Base-by-base conservation (phyloP, 2,888 invertebrate species). In the Plebejus melissa region DNA sequence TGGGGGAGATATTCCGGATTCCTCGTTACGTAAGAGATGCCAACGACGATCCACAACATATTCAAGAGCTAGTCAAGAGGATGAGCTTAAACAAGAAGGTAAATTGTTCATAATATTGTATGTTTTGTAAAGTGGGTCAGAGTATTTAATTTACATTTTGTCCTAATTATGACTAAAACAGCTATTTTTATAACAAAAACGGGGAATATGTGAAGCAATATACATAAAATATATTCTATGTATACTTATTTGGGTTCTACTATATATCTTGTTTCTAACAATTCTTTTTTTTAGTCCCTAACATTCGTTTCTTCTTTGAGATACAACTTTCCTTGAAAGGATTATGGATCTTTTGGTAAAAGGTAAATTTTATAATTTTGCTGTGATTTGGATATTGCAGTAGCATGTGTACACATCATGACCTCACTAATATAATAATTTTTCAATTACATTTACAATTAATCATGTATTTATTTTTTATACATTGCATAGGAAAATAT, bases 11-110 rank as follows among this genome's bases (percentile, higher is more conserved):
- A 1, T 97, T 97, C 82, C 94, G 95, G 79, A 96, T 99, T 76
- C 97, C 98, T 0, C 94, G 96, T 75, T 98, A 98, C 88, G 98
- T 98, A 2, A 94, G 95, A 76, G 97, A 98, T 80, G 96, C 96
- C 28, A 98, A 97, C 82, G 95, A 96, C 80, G 96, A 97, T 82
- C 96, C 95, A 0, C 90, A 94, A 69, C 96, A 96, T 82, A 90
- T 97, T 79, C 93, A 94, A 74, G 94, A 95, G 76, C 95, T 97
- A 78, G 92, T 95, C 36, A 89, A 90, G 28, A 95, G 95, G 84
- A 94, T 97, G 85, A 88, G 92, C 76, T 91, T 88, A 75, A 93
- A 96, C 82, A 94, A 88, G 79, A 97, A 96, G 95, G 97, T 97
- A 87, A 87, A 16, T 16, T 16, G 3, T 72, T 50, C 2, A 32